Conservation (phyloP, 53 echinoderm and acorn worm genomes). For the Luidia sarsii region DNA sequence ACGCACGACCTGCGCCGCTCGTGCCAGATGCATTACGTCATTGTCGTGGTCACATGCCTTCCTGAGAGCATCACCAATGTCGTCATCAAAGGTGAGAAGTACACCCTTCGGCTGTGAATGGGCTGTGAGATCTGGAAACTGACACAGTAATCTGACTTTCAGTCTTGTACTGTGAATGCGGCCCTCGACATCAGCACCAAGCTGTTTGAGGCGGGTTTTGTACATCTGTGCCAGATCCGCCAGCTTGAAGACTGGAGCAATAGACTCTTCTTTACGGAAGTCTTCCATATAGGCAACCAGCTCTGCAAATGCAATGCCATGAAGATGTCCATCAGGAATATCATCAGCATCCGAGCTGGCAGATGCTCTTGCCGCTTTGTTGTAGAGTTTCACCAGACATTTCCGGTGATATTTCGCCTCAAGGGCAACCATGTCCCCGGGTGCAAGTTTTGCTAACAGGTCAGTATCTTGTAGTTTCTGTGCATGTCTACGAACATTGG, state of each 20-base stretch:
- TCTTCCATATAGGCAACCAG: neutral
- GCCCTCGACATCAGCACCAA: neutral
- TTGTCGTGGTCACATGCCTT: neutral
- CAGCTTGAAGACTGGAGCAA: constrained; percentile 11
- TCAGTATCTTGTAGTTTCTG: neutral
- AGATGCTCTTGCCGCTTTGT: neutral
- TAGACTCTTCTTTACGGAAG: neutral
- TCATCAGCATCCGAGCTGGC: neutral
- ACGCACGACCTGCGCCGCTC: constrained; percentile 11
- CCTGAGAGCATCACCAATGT: constrained; percentile 13
- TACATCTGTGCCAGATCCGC: neutral
- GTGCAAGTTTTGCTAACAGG: constrained; percentile 1
- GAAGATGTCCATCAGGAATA: neutral
- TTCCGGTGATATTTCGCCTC: constrained; percentile 6
- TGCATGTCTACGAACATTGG: neutral
- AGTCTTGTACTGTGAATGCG: neutral
- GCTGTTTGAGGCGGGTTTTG: neutral
- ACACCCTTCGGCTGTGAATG: neutral
- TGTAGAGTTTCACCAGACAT: neutral
- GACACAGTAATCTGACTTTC: neutral
- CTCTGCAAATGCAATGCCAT: neutral
- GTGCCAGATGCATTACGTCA: constrained; percentile 3
- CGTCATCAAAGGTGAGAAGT: neutral
- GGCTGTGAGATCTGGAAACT: neutral
- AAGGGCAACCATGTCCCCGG: constrained; percentile 5